A percentile compares a stretch with the other conserved stretches of the same genome.
These are phyloP conservation scores for Corythornis cristatus DNA, from an alignment of 2,113 vertebrate genomes.

Conservation along the genomic window DNA sequence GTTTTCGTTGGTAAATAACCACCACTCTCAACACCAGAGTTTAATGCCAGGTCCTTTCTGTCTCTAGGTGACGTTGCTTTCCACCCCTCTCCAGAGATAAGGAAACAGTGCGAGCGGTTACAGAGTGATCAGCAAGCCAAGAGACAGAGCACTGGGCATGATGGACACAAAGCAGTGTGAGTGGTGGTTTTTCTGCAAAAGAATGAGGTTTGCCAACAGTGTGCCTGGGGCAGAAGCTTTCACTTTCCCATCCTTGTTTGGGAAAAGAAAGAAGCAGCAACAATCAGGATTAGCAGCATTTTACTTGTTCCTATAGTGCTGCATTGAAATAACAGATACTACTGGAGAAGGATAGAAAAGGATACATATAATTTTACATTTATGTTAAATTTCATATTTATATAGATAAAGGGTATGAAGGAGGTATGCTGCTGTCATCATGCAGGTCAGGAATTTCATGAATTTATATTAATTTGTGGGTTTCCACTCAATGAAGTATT, in stretches of 20 bases:
- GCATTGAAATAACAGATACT: not conserved
- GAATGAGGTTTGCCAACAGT: not conserved
- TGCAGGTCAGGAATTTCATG: not conserved
- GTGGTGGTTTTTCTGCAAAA: slow-evolving; percentile 11
- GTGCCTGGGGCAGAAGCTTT: not conserved
- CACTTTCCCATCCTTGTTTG: not conserved
- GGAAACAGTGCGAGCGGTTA: slow-evolving; percentile 86
- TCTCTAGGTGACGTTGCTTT: slow-evolving; percentile 88
- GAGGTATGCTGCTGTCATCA: not conserved
- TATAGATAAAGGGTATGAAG: not conserved
- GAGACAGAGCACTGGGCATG: slow-evolving; percentile 58
- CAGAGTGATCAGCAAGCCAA: slow-evolving; percentile 85
- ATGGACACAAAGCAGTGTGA: slow-evolving; percentile 77
- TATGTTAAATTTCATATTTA: not conserved
- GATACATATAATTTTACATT: not conserved
- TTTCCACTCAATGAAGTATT: not conserved
- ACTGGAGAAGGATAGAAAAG: not conserved
- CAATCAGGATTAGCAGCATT: not conserved
- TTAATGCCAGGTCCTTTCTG: not conserved
- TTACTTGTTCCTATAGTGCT: not conserved
- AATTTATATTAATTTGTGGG: not conserved
- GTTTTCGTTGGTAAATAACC: not conserved
- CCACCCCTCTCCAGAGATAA: slow-evolving; percentile 86
- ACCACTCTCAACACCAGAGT: not conserved
- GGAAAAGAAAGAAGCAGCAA: not conserved